A percentile compares a stretch with the other conserved stretches of the same genome.
Conservation (phyloP, 2,888 invertebrate genomes). For the Pristionchus maxplancki region DNA sequence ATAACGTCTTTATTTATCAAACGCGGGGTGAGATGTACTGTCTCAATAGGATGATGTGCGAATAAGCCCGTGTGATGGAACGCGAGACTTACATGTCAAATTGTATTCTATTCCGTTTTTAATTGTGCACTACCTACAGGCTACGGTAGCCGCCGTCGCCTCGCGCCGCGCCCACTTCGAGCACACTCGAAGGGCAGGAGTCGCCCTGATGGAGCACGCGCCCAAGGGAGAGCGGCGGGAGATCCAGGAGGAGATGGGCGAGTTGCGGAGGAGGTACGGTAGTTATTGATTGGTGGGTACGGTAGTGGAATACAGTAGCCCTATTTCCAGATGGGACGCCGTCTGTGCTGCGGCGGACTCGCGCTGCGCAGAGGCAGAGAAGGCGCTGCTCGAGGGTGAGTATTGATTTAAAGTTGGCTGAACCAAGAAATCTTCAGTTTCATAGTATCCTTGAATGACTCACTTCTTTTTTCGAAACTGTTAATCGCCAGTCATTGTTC, state of each 20-base stretch:
- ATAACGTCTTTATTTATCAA: no score
- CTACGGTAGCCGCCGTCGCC: constrained; percentile 90
- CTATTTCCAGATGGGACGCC: constrained; percentile 82
- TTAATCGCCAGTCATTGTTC: no score
- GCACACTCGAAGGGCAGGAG: constrained; percentile 90
- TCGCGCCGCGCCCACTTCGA: constrained; percentile 91
- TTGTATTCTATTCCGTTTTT: no score
- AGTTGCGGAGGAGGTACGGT: constrained; percentile 83
- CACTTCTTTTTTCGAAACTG: no score
- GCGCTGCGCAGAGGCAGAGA: constrained; percentile 47
- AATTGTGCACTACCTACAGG: no score
- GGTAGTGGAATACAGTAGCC: background rate
- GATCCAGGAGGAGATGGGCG: constrained; percentile 89
- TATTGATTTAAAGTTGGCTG: background rate
- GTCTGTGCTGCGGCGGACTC: constrained; percentile 85
- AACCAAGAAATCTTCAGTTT: background rate
- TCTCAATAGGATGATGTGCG: no score
- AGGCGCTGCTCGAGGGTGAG: constrained; percentile 60
- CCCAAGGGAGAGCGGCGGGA: constrained; percentile 91
- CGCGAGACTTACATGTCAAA: no score
- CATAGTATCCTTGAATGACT: background rate
- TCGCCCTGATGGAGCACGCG: constrained; percentile 92
- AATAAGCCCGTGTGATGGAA: no score
- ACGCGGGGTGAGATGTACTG: no score
- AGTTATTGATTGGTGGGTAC: constrained; percentile 81